Percentiles rank a stretch among this genome's conserved stretches.
phyloP scores from a whole-genome alignment of 2,888 invertebrate species.

The Elysia crispata region DNA sequence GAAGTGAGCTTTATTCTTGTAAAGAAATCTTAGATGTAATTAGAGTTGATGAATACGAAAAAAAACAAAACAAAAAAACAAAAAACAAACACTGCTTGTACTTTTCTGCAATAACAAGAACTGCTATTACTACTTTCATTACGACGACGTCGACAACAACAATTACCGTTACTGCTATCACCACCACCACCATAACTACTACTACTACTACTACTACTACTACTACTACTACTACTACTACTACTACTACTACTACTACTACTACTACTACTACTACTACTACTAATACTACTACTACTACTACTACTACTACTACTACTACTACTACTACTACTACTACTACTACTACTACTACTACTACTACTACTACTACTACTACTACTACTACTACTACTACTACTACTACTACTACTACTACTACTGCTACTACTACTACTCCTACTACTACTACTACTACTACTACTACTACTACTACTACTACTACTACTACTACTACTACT shows the following conservation, averaged over 20 bases:
- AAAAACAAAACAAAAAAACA: too few relatives aligned
- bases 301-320: constrained; percentile 27
- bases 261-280: constrained; percentile 32
- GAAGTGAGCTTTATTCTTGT: too few relatives aligned
- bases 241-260: constrained; percentile 36
- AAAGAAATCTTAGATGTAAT: too few relatives aligned
- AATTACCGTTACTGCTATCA: too few relatives aligned
- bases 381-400: constrained; percentile 37
- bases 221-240: constrained; percentile 31
- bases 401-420: constrained; percentile 2
- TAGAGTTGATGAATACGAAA: too few relatives aligned
- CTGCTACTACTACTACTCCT: too few relatives aligned
- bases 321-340: constrained; percentile 34
- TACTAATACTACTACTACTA: too few relatives aligned
- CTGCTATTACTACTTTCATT: too few relatives aligned
- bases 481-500: constrained; percentile 9
- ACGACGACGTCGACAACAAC: too few relatives aligned
- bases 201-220: constrained; percentile 37
- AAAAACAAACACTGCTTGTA: too few relatives aligned
- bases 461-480: not conserved
- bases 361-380: constrained; percentile 38
- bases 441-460: too few relatives aligned
- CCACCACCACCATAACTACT: constrained; percentile 24
- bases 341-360: constrained; percentile 36
- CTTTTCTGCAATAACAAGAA: too few relatives aligned